Conservation (phyloP, 2,888 invertebrate species). For the Andrena fulva region DNA sequence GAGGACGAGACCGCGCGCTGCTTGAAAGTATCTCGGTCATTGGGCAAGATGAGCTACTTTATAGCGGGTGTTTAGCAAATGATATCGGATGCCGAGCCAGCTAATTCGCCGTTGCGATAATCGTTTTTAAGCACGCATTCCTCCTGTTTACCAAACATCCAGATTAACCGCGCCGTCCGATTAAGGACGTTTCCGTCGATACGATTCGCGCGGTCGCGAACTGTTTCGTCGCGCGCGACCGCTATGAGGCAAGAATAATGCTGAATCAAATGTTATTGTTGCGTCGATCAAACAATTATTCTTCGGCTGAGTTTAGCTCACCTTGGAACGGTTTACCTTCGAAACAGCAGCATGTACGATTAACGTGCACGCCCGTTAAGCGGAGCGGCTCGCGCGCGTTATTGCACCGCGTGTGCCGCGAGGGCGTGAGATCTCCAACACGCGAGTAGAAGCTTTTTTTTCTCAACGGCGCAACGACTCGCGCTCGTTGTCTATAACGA, state of each 20-base stretch:
- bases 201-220: neutral
- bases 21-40: too few relatives aligned
- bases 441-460: constrained; percentile 27
- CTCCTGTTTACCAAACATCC: too few relatives aligned
- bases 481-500: constrained; percentile 14
- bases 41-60: too few relatives aligned
- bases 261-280: constrained; percentile 74
- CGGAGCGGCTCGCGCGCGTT: constrained; percentile 27
- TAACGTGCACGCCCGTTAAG: constrained; percentile 42
- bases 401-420: constrained; percentile 21
- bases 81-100: too few relatives aligned
- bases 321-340: constrained; percentile 73
- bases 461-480: constrained; percentile 15
- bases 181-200: constrained; percentile 35
- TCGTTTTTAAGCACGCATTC: too few relatives aligned
- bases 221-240: constrained; percentile 25
- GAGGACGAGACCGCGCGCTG: too few relatives aligned
- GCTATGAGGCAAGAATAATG: constrained; percentile 60
- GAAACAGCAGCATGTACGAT: constrained; percentile 62
- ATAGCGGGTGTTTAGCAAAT: too few relatives aligned
- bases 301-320: constrained; percentile 64
- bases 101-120: too few relatives aligned
- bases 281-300: constrained; percentile 73
- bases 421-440: constrained; percentile 31
- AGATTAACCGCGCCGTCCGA: neutral